phyloP scores from a whole-genome alignment of 92 coral and sea anemone genomes.

The Epizoanthus stellaris region DNA sequence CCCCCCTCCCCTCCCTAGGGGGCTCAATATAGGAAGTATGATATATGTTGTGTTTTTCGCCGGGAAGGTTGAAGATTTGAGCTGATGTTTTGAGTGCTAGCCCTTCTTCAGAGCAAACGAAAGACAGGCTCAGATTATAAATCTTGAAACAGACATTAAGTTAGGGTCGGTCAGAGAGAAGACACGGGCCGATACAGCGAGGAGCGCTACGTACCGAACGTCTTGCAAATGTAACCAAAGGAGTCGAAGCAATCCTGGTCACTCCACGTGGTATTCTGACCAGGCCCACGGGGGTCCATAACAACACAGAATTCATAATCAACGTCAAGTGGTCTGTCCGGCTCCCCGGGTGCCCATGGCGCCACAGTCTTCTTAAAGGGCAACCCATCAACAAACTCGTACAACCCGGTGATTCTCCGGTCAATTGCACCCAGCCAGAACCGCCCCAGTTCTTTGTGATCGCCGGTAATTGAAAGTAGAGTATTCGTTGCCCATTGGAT shows the following conservation, averaged over 20 bases:
- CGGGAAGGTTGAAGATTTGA: no score
- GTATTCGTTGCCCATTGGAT: conserved; percentile 63
- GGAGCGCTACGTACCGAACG: conserved; percentile 50
- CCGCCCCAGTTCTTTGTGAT: conserved; percentile 51
- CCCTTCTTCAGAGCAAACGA: no score
- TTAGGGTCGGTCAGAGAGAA: no score
- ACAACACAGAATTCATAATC: conserved; percentile 64
- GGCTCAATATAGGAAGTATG: no score
- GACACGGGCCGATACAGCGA: no score
- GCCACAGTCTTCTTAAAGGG: conserved; percentile 68
- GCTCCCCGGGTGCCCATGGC: conserved; percentile 89
- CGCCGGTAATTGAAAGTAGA: conserved; percentile 46
- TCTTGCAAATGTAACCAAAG: conserved; percentile 79
- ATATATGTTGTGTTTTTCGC: no score
- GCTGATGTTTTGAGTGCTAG: no score
- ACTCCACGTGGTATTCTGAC: conserved; percentile 64
- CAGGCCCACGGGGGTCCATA: conserved; percentile 56
- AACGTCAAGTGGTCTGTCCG: conserved; percentile 66
- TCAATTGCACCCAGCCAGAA: conserved; percentile 87
- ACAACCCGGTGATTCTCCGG: conserved; percentile 59
- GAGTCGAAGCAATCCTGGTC: conserved; percentile 78
- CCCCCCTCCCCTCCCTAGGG: no score
- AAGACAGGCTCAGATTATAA: no score
- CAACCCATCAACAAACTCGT: conserved; percentile 77
- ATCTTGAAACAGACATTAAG: no score